Conservation (phyloP, 1,140 invertebrate genomes). For the Lethrus apterus region DNA sequence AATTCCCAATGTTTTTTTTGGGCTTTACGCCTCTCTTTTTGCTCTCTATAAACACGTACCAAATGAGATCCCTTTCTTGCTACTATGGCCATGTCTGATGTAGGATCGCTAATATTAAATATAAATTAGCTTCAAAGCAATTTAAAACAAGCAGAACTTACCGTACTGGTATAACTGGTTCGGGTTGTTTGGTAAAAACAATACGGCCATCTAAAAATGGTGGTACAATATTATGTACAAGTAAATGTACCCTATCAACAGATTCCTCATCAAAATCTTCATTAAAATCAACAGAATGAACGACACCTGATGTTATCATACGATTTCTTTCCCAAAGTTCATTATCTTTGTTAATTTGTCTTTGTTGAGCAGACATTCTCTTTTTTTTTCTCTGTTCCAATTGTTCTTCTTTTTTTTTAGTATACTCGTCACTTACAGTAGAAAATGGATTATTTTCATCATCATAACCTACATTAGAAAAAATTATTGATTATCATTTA, state of each 20-base stretch:
- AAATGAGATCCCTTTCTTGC: slow-evolving; percentile 91
- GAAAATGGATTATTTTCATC: slow-evolving; percentile 90
- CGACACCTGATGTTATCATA: slow-evolving; percentile 94
- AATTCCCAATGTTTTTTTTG: slow-evolving; percentile 99
- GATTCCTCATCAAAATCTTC: slow-evolving; percentile 94
- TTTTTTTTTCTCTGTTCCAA: slow-evolving; percentile 84
- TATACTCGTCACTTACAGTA: slow-evolving; percentile 83
- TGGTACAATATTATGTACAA: slow-evolving; percentile 98
- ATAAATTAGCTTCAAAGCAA: not conserved
- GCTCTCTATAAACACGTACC: slow-evolving; percentile 86
- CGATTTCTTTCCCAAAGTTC: slow-evolving; percentile 98
- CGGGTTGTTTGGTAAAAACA: slow-evolving; percentile 98
- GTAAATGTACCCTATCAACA: slow-evolving; percentile 81
- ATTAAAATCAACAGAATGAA: slow-evolving; percentile 81
- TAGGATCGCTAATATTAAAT: slow-evolving; percentile 68
- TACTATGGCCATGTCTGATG: slow-evolving; percentile 95
- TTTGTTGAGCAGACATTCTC: slow-evolving; percentile 85
- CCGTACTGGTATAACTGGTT: slow-evolving; percentile 86
- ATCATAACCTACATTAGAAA: slow-evolving; percentile 68
- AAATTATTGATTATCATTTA: not conserved
- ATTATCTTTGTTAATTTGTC: slow-evolving; percentile 95
- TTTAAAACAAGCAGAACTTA: slow-evolving; percentile 38
- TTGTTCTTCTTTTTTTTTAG: slow-evolving; percentile 85
- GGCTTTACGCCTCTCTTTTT: slow-evolving; percentile 91
- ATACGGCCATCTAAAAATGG: slow-evolving; percentile 98